Evolutionary conservation across 2,888 invertebrate genomes (phyloP), one percentile per base, ranked within the genome.

Genomic region (Hirtodrosophila cameraria): DNA sequence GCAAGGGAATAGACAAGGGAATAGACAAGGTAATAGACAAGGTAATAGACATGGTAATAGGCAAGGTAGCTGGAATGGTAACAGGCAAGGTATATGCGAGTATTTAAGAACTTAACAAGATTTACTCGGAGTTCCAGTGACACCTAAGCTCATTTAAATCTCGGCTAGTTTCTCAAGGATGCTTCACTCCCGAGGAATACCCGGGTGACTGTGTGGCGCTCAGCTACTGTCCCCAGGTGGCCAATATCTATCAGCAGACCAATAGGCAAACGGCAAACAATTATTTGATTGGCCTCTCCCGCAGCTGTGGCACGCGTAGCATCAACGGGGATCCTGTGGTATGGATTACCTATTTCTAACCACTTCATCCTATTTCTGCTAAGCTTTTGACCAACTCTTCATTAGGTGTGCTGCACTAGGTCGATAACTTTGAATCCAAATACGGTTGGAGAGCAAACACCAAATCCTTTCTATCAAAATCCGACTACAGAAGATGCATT

Each of bases 251-350:
- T 46, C 75, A 81, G 46, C 52, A 62, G 12, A 67, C 74, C 25
- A 82, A 81, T 28, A 75, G 72, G 12, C 73, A 73, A 12, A 65
- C 79, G 5, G 88, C 89, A 5, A 43, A 82, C 25, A 82, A 87
- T 8, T 91, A 89, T 70, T 50, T 91, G 6, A 58, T 87, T 28
- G 65, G 69, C 0, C 54, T 89, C 31, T 88, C 90, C 58, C 79
- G 87, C 48, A 85, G 73, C 55, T 91, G 91, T 64, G 89, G 89
- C 16, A 89, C 86, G 12, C 75, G 84, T 38, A 88, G 43, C 38
- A 6, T 87, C 2, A 80, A 88, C n/a, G 78, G 88, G 5, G 90
- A 90, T 75, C 90, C 91, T 6, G 72, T 91, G 80, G 90, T 90
- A 88, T 50, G n/a, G n/a, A 16, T 25, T 23, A n/a, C n/a, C 42